phyloP scores from a whole-genome alignment of 2,888 invertebrate genomes.

The Drosophila koepferae region DNA sequence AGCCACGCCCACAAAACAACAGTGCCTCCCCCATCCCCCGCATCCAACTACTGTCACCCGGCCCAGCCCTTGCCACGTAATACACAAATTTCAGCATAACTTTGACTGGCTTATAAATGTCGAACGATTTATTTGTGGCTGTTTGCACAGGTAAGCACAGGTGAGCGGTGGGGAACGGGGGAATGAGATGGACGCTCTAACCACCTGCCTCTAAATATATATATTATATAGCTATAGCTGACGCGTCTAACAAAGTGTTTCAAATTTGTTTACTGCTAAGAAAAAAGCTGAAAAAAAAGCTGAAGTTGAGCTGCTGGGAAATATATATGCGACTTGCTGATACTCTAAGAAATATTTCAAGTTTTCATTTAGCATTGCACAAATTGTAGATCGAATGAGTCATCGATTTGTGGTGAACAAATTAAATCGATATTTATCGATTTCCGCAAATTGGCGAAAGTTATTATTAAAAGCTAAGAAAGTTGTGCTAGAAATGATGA shows the following conservation, averaged over 20 bases:
- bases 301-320: neutral
- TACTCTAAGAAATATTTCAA: neutral
- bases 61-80: conserved; percentile 10
- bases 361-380: accelerated
- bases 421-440: neutral
- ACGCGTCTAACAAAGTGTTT: conserved; percentile 72
- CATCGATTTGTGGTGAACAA: neutral
- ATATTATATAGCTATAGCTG: conserved; percentile 23
- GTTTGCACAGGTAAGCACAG: conserved; percentile 53
- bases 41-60: neutral
- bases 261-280: conserved; percentile 74
- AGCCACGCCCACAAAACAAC: neutral
- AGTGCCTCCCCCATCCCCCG: neutral
- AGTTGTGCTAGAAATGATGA: no score
- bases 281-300: conserved; percentile 12
- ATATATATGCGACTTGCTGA: neutral
- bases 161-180: neutral
- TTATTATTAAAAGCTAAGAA: neutral
- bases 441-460: neutral
- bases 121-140: conserved; percentile 79
- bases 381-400: neutral
- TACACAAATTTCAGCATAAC: conserved; percentile 73
- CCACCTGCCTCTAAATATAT: conserved; percentile 6
- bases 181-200: neutral
- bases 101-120: conserved; percentile 81